These are phyloP conservation scores for Melanargia galathea DNA, from an alignment of 2,888 invertebrate species.

Conservation along the genomic window DNA sequence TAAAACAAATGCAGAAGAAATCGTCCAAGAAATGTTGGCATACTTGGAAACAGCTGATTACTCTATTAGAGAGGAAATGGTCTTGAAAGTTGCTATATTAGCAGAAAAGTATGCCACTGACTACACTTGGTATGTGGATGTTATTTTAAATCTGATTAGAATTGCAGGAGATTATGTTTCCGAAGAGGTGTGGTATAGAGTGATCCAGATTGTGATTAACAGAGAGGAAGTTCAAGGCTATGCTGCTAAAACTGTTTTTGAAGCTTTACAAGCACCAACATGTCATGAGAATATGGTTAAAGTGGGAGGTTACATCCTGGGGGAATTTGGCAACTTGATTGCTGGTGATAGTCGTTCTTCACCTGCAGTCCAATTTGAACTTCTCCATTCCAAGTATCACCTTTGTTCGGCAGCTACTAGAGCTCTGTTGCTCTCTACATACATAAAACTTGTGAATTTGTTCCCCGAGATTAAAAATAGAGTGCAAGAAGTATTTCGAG, in stretches of 20 bases:
- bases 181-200: conserved; percentile 99
- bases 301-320: conserved; percentile 99
- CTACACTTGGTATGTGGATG: conserved; percentile 99
- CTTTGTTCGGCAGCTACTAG: conserved; percentile 98
- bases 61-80: conserved; percentile 99
- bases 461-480: conserved; percentile 99
- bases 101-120: conserved; percentile 99
- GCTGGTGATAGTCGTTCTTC: conserved; percentile 99
- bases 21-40: conserved; percentile 99
- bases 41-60: conserved; percentile 99
- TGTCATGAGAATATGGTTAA: conserved; percentile 99
- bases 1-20: conserved; percentile 99
- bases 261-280: conserved; percentile 98
- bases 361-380: conserved; percentile 98
- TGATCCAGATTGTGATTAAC: conserved; percentile 99
- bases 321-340: conserved; percentile 99
- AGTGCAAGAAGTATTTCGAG: conserved; percentile 96
- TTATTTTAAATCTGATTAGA: conserved; percentile 98
- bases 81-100: conserved; percentile 98
- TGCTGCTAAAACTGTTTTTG: conserved; percentile 99
- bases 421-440: conserved; percentile 97
- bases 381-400: conserved; percentile 99
- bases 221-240: conserved; percentile 99
- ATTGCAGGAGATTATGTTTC: conserved; percentile 99
- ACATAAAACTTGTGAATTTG: conserved; percentile 99